These are phyloP conservation scores for Drosophila peninsularis DNA, from an alignment of 2,888 invertebrate species.

Conservation along the genomic window DNA sequence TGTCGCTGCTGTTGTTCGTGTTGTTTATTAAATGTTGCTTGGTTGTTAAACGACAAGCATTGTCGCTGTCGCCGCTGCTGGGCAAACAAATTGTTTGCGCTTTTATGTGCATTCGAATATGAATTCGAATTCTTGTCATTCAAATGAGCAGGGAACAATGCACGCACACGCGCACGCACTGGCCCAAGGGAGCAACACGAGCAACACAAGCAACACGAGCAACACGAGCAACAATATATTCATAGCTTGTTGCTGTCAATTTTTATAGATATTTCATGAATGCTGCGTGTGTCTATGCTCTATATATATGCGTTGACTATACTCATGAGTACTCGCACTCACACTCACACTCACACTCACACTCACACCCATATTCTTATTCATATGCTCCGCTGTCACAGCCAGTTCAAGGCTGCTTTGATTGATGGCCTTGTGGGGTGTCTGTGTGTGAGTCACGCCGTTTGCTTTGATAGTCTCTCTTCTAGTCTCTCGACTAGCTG, in stretches of 20 bases:
- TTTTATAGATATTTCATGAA: slow-evolving; percentile 20
- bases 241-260: slow-evolving; percentile 12
- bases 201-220: neutral
- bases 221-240: slow-evolving; percentile 15
- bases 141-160: slow-evolving; percentile 65
- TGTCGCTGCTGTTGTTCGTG: slow-evolving; percentile 6
- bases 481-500: slow-evolving; percentile 5
- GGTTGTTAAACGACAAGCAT: slow-evolving; percentile 50
- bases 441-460: slow-evolving; percentile 48
- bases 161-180: slow-evolving; percentile 62
- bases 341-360: neutral
- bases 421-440: slow-evolving; percentile 62
- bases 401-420: slow-evolving; percentile 72
- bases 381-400: slow-evolving; percentile 50
- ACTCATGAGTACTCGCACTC: slow-evolving; percentile 26
- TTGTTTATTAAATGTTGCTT: slow-evolving; percentile 62
- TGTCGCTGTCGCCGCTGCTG: slow-evolving; percentile 26
- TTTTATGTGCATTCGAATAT: slow-evolving; percentile 36
- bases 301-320: slow-evolving; percentile 39
- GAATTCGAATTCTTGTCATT: slow-evolving; percentile 58
- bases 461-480: slow-evolving; percentile 24
- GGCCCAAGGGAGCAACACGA: slow-evolving; percentile 16
- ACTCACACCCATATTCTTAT: slow-evolving; percentile 3
- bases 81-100: slow-evolving; percentile 57
- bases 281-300: slow-evolving; percentile 42